A percentile compares a stretch with the other conserved stretches of the same genome.
These are phyloP conservation scores for Pyxicephalus adspersus DNA, from an alignment of 2,113 vertebrate genomes.

Conservation along the genomic window DNA sequence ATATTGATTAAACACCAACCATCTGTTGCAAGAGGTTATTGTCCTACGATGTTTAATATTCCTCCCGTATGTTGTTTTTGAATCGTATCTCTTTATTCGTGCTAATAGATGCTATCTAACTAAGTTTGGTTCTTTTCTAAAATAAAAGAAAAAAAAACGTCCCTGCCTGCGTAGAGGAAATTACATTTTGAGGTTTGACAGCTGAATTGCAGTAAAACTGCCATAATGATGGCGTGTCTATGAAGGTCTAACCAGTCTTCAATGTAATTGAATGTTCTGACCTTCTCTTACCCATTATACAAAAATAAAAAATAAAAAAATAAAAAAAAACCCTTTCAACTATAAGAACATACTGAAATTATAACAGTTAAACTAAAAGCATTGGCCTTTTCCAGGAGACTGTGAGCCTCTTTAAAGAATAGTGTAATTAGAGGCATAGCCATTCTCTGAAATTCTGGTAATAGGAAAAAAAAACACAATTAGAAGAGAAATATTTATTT, in stretches of 20 bases:
- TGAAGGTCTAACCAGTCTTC: constrained; percentile 54
- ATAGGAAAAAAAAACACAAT: constrained; percentile 41
- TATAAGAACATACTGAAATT: constrained; percentile 58
- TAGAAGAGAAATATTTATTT: constrained; percentile 45
- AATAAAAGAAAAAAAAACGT: constrained; percentile 40
- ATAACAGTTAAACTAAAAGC: constrained; percentile 58
- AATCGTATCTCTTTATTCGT: neutral
- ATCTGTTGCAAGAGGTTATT: neutral
- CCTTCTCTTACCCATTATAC: constrained; percentile 57
- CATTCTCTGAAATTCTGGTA: constrained; percentile 35
- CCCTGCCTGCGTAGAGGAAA: constrained; percentile 57
- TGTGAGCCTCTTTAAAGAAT: constrained; percentile 61
- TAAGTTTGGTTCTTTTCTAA: neutral
- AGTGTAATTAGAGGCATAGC: constrained; percentile 61
- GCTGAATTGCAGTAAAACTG: constrained; percentile 60
- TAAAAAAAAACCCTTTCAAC: constrained; percentile 51
- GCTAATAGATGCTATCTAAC: neutral
- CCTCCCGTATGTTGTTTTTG: constrained; percentile 13
- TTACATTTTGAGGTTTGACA: constrained; percentile 57
- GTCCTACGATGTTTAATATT: constrained; percentile 8
- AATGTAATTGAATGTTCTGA: constrained; percentile 60
- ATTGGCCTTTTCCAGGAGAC: constrained; percentile 44
- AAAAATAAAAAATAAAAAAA: constrained; percentile 58
- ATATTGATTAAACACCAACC: neutral
- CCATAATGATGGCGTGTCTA: constrained; percentile 60